These are phyloP conservation scores for Peribatodes rhomboidaria DNA, from an alignment of 2,888 invertebrate species.

Conservation along the genomic window DNA sequence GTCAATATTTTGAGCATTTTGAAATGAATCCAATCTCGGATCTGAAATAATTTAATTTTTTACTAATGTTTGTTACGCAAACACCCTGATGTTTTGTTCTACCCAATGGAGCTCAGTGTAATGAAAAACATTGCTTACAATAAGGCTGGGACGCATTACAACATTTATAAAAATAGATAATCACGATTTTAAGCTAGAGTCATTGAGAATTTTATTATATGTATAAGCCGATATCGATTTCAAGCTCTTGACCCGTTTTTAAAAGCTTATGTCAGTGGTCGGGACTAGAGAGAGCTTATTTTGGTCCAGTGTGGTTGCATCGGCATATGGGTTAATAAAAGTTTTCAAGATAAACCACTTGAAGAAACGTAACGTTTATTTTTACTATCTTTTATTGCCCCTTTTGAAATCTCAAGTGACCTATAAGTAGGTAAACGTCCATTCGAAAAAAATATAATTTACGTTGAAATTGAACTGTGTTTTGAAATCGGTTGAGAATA, in stretches of 20 bases:
- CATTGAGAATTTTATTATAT: conserved; percentile 28
- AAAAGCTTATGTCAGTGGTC: conserved; percentile 38
- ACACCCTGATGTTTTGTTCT: conserved; percentile 13
- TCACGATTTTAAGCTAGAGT: conserved; percentile 21
- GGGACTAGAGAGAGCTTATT: conserved; percentile 54
- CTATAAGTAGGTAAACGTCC: conserved; percentile 1
- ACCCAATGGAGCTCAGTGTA: conserved; percentile 24
- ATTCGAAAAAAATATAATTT: background rate
- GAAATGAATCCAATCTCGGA: background rate
- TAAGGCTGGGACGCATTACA: conserved; percentile 28
- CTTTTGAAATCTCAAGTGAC: conserved; percentile 15
- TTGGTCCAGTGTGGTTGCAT: conserved; percentile 43
- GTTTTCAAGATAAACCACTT: conserved; percentile 35
- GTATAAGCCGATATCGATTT: conserved; percentile 33
- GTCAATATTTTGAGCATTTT: conserved; percentile 36
- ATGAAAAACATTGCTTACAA: conserved; percentile 55
- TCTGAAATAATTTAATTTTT: conserved; percentile 15
- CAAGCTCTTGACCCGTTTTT: conserved; percentile 60
- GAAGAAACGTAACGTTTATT: conserved; percentile 29
- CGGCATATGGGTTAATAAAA: conserved; percentile 36
- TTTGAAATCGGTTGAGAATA: background rate
- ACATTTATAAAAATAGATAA: conserved; percentile 31
- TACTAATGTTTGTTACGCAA: conserved; percentile 30
- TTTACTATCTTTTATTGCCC: conserved; percentile 23
- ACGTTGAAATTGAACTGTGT: background rate